Percentiles rank a stretch among this genome's conserved stretches.
These are phyloP conservation scores for Bergia sp. DNA, from an alignment of 92 coral and sea anemone species.

Conservation along the genomic window DNA sequence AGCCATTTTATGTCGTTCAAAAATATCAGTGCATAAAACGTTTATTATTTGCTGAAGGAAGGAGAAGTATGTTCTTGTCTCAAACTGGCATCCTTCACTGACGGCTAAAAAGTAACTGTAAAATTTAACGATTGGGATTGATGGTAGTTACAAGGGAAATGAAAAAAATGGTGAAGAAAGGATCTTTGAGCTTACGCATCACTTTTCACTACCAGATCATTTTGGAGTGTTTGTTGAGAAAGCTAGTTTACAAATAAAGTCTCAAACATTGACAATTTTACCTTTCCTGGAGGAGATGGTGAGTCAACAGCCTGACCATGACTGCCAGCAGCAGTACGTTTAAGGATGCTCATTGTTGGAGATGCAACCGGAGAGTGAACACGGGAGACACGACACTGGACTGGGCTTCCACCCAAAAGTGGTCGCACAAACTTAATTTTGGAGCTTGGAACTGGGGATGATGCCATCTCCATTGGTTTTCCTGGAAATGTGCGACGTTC, in stretches of 20 bases:
- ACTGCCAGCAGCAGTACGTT: slow-evolving; percentile 67
- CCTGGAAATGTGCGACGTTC: slow-evolving; percentile 31
- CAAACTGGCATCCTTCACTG: too few species aligned
- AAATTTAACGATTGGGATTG: too few species aligned
- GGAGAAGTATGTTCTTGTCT: too few species aligned
- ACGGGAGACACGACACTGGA: slow-evolving; percentile 58
- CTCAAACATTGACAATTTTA: slow-evolving; percentile 12
- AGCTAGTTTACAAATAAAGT: not conserved
- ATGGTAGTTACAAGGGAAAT: too few species aligned
- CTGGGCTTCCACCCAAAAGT: slow-evolving; percentile 81
- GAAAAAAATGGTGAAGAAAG: too few species aligned
- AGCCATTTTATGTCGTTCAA: too few species aligned
- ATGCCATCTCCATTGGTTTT: slow-evolving; percentile 54
- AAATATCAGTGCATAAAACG: too few species aligned
- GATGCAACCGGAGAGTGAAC: slow-evolving; percentile 82
- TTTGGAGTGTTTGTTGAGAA: not conserved
- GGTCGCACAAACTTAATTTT: slow-evolving; percentile 82
- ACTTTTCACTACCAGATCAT: not conserved
- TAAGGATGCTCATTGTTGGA: slow-evolving; percentile 92
- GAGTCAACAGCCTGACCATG: slow-evolving; percentile 76
- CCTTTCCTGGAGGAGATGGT: slow-evolving; percentile 98
- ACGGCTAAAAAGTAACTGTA: too few species aligned
- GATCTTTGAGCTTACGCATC: too few species aligned
- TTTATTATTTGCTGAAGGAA: too few species aligned
- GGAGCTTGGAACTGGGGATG: slow-evolving; percentile 86